phyloP scores from a whole-genome alignment of 2,797 vertebrate genomes.

The Scolopax rusticola region DNA sequence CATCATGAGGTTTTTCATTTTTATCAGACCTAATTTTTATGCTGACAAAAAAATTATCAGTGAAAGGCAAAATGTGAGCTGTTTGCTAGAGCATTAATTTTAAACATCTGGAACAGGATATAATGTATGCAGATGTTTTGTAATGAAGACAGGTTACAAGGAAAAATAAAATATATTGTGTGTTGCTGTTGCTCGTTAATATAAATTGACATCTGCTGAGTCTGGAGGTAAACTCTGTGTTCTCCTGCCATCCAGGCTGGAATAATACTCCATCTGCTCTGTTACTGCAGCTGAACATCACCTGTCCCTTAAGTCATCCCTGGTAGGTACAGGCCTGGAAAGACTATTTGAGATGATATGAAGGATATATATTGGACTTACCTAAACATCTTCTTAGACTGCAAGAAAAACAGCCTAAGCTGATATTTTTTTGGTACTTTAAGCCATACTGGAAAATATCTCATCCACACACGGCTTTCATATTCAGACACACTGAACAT shows the following conservation, averaged over 20 bases:
- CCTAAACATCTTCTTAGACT: neutral
- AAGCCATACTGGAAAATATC: neutral
- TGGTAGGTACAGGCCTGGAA: neutral
- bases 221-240: slow-evolving; percentile 42
- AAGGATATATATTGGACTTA: neutral
- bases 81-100: slow-evolving; percentile 20
- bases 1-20: neutral
- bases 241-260: slow-evolving; percentile 26
- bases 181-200: slow-evolving; percentile 65
- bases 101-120: slow-evolving; percentile 44
- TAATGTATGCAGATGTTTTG: slow-evolving; percentile 59
- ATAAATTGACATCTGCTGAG: slow-evolving; percentile 70
- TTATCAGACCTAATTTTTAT: slow-evolving; percentile 25
- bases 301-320: slow-evolving; percentile 49
- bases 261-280: slow-evolving; percentile 46
- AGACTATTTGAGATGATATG: neutral
- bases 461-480: neutral
- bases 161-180: slow-evolving; percentile 63
- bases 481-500: neutral
- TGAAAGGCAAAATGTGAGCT: neutral
- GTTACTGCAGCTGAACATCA: slow-evolving; percentile 44
- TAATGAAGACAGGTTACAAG: slow-evolving; percentile 67
- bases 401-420: neutral
- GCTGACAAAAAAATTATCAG: slow-evolving; percentile 35
- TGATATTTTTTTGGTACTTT: neutral